A percentile compares a stretch with the other conserved stretches of the same genome.
These are phyloP conservation scores for Branchinecta sandiegonensis DNA, from an alignment of 2,888 invertebrate species.

Conservation along the genomic window DNA sequence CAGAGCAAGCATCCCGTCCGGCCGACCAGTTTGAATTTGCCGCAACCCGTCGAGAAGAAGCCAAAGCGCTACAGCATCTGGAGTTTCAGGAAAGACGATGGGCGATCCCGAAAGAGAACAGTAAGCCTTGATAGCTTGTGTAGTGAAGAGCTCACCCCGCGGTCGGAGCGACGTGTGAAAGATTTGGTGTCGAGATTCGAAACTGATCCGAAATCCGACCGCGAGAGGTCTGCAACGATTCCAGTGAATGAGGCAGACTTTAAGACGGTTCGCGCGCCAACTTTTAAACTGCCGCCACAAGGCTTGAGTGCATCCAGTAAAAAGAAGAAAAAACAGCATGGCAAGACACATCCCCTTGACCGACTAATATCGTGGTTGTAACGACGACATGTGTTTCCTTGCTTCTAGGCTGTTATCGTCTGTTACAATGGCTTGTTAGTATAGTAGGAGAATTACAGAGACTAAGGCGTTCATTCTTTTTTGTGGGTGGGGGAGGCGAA, in stretches of 20 bases:
- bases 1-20: constrained; percentile 13
- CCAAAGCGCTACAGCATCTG: not conserved
- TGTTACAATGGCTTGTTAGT: no score
- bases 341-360: constrained; percentile 79
- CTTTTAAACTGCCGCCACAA: constrained; percentile 22
- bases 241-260: not conserved
- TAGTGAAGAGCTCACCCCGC: not conserved
- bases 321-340: constrained; percentile 65
- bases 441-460: no score
- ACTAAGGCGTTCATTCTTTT: no score
- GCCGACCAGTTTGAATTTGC: not conserved
- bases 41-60: not conserved
- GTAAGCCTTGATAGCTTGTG: constrained; percentile 2
- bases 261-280: constrained; percentile 6
- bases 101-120: not conserved
- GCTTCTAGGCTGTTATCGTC: no score
- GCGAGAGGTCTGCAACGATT: not conserved
- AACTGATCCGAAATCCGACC: not conserved
- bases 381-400: no score
- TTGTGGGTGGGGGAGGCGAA: no score
- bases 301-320: constrained; percentile 21
- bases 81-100: not conserved
- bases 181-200: not conserved
- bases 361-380: constrained; percentile 41
- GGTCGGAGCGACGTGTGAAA: not conserved